These are phyloP conservation scores for Dendrolimus houi DNA, from an alignment of 2,888 invertebrate genomes.

Conservation along the genomic window DNA sequence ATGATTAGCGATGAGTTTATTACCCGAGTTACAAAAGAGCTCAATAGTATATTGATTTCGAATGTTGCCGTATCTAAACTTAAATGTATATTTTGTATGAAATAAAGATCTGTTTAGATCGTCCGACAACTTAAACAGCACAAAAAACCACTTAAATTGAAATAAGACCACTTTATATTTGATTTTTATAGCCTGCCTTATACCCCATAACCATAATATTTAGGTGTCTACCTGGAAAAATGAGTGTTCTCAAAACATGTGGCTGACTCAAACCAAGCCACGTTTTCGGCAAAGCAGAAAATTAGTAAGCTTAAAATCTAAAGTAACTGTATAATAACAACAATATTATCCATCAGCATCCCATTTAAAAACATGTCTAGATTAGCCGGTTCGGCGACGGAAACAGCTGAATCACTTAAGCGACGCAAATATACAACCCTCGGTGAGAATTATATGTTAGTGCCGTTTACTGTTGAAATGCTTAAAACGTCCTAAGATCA, in stretches of 20 bases:
- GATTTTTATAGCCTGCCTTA: constrained; percentile 36
- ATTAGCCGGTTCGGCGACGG: no score
- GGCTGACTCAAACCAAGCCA: constrained; percentile 39
- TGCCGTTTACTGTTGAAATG: no score
- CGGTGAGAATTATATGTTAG: no score
- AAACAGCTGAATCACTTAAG: no score
- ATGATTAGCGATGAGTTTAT: constrained; percentile 25
- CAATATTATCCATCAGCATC: no score
- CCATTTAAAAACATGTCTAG: no score
- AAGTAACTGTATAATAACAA: constrained; percentile 24
- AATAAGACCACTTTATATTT: constrained; percentile 37
- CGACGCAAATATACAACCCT: no score
- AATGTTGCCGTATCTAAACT: constrained; percentile 30
- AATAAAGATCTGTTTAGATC: constrained; percentile 28
- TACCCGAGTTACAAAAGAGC: constrained; percentile 23
- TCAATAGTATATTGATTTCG: constrained; percentile 27
- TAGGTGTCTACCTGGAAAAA: constrained; percentile 37
- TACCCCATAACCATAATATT: constrained; percentile 35
- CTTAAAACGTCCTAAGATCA: no score
- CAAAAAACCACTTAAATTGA: constrained; percentile 29
- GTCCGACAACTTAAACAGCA: constrained; percentile 28
- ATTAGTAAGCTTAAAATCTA: constrained; percentile 41
- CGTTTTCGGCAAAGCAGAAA: constrained; percentile 33
- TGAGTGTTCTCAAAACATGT: constrained; percentile 35
- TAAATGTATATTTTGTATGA: constrained; percentile 27